These are phyloP conservation scores for Glyphotaelius pellucidus DNA, from an alignment of 2,888 invertebrate genomes.

Conservation along the genomic window DNA sequence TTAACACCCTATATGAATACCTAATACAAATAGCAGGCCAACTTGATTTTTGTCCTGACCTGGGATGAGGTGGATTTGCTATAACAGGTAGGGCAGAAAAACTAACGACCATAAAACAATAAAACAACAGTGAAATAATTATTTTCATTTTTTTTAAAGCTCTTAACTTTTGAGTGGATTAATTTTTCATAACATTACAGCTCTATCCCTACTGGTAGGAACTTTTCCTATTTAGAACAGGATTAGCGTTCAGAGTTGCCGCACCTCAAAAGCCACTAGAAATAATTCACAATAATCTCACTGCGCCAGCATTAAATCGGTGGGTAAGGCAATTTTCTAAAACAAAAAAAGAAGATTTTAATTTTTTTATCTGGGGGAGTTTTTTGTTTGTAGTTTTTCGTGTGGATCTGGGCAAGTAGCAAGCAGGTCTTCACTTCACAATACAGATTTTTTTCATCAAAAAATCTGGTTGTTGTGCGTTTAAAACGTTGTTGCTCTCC, in stretches of 20 bases:
- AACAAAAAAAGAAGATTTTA: not conserved
- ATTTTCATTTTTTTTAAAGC: not conserved
- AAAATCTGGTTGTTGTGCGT: no score
- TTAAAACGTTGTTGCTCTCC: no score
- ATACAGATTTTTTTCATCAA: no score
- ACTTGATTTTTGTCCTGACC: no score
- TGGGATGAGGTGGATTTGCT: no score
- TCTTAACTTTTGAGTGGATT: not conserved
- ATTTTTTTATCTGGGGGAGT: no score
- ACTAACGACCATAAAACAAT: not conserved
- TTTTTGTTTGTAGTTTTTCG: not conserved
- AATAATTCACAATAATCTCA: not conserved
- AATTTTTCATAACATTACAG: not conserved
- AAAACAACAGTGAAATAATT: not conserved
- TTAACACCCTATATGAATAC: no score
- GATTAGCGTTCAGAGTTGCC: not conserved
- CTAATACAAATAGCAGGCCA: no score
- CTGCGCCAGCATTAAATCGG: not conserved
- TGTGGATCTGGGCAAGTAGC: not conserved
- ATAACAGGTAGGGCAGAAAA: not conserved
- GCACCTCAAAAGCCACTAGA: not conserved
- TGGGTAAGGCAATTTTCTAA: not conserved
- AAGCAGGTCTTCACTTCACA: no score
- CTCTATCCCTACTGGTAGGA: not conserved
- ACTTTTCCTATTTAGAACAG: not conserved